Base-by-base conservation (phyloP, 1,140 invertebrate genomes). In the Zaprionus kolodkinae region DNA sequence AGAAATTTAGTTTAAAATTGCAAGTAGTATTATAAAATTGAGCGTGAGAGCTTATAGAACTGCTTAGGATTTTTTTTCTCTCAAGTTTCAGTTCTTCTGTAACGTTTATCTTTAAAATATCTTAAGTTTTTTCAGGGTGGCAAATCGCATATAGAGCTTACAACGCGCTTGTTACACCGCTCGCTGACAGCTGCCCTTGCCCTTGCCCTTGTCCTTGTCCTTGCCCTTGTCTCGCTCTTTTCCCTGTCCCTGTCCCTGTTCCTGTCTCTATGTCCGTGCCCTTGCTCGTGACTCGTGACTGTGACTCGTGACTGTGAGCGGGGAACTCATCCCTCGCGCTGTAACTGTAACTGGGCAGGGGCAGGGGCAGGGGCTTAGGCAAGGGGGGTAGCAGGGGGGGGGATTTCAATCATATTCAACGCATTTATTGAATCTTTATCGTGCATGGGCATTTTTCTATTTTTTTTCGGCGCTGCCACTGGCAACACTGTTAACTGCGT, bases 121-220 rank as follows among this genome's bases (percentile, higher is more conserved):
- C 27, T 30, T 30, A 30, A 30, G 6, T 27, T 27, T 27, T 27
- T n/a, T n/a, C n/a, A n/a, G n/a, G n/a, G n/a, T n/a, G n/a, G n/a
- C n/a, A n/a, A n/a, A n/a, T n/a, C n/a, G n/a, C 11, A 56, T 59
- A 38, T 17, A 6, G 52, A 55, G 60, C 35, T 61, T 52, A 57
- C 60, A 62, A 27, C 60, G 36, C 27, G 27, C 27, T 30, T 30
- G 40, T 43, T 33, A 55, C 67, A 43, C 27, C 27, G 27, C 27
- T 3, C 27, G 54, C 52, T 54, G 50, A 72, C 69, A 72, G 70
- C 63, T 72, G 54, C 61, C 69, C 38, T 65, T 30, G 27, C 27
- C 27, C 27, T 30, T 57, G 69, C 40, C 54, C 50, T 64, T 65
- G 61, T 6, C 38, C 15, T 63, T 63, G 57, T 17, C 54, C 50